Percentiles rank a stretch among this genome's conserved stretches.
phyloP scores from a whole-genome alignment of 2,888 invertebrate species.

The Mythimna pallens region DNA sequence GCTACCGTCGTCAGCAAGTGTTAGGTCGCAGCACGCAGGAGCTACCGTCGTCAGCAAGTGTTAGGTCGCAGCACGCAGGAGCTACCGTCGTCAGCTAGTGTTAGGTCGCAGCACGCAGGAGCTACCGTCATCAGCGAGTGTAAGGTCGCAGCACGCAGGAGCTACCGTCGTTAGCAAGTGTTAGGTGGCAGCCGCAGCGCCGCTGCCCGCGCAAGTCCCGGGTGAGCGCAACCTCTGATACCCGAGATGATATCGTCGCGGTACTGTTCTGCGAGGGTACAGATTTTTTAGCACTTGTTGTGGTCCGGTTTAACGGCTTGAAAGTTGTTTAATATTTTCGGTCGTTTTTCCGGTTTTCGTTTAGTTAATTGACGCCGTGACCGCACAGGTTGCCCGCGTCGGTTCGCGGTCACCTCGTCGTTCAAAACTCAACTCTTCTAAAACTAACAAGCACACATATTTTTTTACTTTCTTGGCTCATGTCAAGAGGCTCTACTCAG shows the following conservation, averaged over 20 bases:
- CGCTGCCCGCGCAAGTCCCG: background rate
- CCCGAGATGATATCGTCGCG: background rate
- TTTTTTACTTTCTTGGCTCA: background rate
- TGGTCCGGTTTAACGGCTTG: slow-evolving; percentile 53
- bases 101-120: too few species aligned
- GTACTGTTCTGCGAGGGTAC: background rate
- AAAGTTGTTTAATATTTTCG: slow-evolving; percentile 59
- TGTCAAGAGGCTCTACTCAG: background rate
- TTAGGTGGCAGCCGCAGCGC: background rate
- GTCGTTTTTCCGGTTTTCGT: slow-evolving; percentile 57
- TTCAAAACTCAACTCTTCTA: background rate
- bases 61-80: background rate
- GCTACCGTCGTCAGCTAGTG: background rate
- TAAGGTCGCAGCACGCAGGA: background rate
- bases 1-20: background rate
- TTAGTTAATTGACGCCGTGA: slow-evolving; percentile 34
- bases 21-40: background rate
- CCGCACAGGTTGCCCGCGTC: background rate
- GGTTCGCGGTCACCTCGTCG: slow-evolving; percentile 21
- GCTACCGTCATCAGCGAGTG: too few species aligned
- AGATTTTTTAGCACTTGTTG: slow-evolving; percentile 7
- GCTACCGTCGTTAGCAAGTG: background rate
- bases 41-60: background rate
- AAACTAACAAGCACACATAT: background rate
- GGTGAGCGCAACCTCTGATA: background rate